Evolutionary conservation across 2,113 vertebrate species (phyloP).

Genomic region (Apaloderma vittatum): DNA sequence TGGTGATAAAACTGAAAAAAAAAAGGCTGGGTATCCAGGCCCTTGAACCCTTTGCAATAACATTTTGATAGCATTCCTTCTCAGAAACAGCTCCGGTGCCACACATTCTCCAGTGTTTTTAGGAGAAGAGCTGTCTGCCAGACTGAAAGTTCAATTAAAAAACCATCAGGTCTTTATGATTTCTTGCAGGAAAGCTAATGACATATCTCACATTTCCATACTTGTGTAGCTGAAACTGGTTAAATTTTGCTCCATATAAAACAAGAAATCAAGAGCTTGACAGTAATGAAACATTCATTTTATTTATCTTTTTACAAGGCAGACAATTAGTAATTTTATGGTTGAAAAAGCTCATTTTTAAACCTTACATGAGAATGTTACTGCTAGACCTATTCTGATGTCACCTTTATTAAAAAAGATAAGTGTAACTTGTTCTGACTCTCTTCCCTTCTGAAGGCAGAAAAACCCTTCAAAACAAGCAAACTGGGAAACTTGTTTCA

Average conservation of each 20-base stretch:
- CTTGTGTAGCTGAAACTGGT: slow-evolving; percentile 70
- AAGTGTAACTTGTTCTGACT: slow-evolving; percentile 44
- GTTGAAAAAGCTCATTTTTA: slow-evolving; percentile 78
- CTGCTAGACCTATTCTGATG: slow-evolving; percentile 70
- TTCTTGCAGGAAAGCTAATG: slow-evolving; percentile 63
- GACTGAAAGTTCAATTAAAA: slow-evolving; percentile 60
- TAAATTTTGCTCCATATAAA: slow-evolving; percentile 76
- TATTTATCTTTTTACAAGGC: slow-evolving; percentile 81
- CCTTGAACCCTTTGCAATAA: neutral
- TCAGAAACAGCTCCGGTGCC: neutral
- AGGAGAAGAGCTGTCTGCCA: slow-evolving; percentile 27
- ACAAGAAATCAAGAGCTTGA: slow-evolving; percentile 74
- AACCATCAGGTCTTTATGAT: slow-evolving; percentile 62
- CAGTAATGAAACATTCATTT: slow-evolving; percentile 80
- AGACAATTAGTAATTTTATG: slow-evolving; percentile 84
- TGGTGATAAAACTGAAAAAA: neutral
- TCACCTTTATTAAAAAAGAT: slow-evolving; percentile 73
- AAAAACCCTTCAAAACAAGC: slow-evolving; percentile 24
- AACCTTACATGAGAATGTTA: slow-evolving; percentile 68
- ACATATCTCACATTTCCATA: slow-evolving; percentile 76
- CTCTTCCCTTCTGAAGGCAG: neutral
- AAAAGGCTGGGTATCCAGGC: neutral
- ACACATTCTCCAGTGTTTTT: neutral
- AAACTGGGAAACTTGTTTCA: neutral
- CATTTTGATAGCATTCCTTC: neutral